Percentiles rank a stretch among this genome's conserved stretches.
phyloP scores from a whole-genome alignment of 2,888 invertebrate species.

The Caenorhabditis becei region DNA sequence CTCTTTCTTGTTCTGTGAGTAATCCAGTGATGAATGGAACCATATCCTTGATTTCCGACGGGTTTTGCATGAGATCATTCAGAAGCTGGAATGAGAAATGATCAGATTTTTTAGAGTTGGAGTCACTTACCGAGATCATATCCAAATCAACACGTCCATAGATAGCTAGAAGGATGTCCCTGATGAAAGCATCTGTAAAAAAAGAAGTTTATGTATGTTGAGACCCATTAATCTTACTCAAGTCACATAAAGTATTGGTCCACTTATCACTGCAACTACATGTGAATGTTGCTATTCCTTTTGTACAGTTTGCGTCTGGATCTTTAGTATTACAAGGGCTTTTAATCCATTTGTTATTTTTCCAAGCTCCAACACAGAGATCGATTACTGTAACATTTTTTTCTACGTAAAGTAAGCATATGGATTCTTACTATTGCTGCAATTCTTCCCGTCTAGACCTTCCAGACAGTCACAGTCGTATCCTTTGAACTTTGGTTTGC shows the following conservation, averaged over 20 bases:
- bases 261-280: slow-evolving; percentile 66
- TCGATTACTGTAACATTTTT: slow-evolving; percentile 55
- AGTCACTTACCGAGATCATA: slow-evolving; percentile 50
- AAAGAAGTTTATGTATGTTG: background rate
- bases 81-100: slow-evolving; percentile 65
- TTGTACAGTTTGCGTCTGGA: slow-evolving; percentile 45
- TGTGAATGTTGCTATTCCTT: slow-evolving; percentile 47
- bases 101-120: background rate
- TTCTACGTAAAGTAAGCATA: background rate
- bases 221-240: slow-evolving; percentile 40
- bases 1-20: slow-evolving; percentile 31
- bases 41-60: slow-evolving; percentile 68
- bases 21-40: slow-evolving; percentile 70
- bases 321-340: slow-evolving; percentile 57
- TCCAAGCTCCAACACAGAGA: slow-evolving; percentile 33
- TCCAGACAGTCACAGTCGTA: slow-evolving; percentile 60
- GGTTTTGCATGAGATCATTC: slow-evolving; percentile 66
- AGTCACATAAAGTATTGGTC: slow-evolving; percentile 62
- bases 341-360: slow-evolving; percentile 19
- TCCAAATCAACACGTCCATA: slow-evolving; percentile 62
- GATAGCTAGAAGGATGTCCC: slow-evolving; percentile 59
- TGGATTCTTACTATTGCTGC: slow-evolving; percentile 42
- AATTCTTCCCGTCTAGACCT: slow-evolving; percentile 48
- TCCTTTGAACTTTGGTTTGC: slow-evolving; percentile 51
- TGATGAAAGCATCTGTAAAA: slow-evolving; percentile 59